A percentile compares a stretch with the other conserved stretches of the same genome.
Conservation (phyloP, 2,888 invertebrate species). For the Megastigmus dorsalis region DNA sequence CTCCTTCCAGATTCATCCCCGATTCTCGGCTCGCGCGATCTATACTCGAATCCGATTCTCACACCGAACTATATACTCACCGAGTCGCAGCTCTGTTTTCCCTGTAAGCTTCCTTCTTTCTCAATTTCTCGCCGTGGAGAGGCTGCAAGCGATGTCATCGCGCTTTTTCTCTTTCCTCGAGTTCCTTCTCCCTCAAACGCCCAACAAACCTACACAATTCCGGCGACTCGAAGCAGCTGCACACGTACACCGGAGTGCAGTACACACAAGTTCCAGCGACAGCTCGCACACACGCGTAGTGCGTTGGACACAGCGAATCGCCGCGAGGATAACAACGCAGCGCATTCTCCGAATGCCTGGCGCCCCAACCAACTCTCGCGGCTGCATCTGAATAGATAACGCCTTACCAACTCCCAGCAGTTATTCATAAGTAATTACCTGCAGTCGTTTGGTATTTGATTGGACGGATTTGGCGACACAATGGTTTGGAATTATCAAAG, state of each 20-base stretch:
- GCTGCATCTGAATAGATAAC: conserved; percentile 34
- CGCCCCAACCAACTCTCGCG: conserved; percentile 37
- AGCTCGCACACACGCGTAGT: too few relatives aligned
- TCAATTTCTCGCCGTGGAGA: too few relatives aligned
- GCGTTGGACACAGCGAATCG: too few relatives aligned
- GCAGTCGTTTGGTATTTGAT: too few relatives aligned
- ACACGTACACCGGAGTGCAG: too few relatives aligned
- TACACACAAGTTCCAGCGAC: too few relatives aligned
- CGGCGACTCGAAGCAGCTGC: neutral
- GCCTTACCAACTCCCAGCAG: conserved; percentile 28
- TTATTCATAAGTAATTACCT: too few relatives aligned
- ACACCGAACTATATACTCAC: too few relatives aligned
- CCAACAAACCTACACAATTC: conserved; percentile 34
- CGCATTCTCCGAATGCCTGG: conserved; percentile 27
- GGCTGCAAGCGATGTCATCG: neutral
- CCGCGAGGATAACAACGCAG: conserved; percentile 26
- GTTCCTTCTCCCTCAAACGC: neutral
- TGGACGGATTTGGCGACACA: too few relatives aligned
- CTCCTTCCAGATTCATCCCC: neutral
- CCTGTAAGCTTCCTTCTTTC: too few relatives aligned
- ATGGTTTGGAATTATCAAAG: too few relatives aligned
- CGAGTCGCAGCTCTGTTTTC: too few relatives aligned
- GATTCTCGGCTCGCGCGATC: neutral
- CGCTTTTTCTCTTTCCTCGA: neutral
- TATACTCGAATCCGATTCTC: conserved; percentile 1